These are phyloP conservation scores for Elymnias hypermnestra DNA, from an alignment of 1,140 invertebrate species.

Conservation along the genomic window DNA sequence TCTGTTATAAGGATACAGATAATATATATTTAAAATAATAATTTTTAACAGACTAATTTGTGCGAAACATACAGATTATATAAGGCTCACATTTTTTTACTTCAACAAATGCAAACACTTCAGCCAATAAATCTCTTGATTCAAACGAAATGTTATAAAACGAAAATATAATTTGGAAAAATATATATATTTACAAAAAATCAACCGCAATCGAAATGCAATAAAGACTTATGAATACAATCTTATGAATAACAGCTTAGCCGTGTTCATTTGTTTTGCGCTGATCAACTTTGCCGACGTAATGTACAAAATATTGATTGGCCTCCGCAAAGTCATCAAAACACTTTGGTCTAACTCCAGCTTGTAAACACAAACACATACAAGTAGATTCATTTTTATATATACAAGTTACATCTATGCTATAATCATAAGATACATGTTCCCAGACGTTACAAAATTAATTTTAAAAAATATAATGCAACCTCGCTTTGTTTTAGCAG, in stretches of 20 bases:
- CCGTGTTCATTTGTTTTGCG: conserved; percentile 33
- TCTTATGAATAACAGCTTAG: conserved; percentile 28
- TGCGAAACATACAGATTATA: no score
- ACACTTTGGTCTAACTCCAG: conserved; percentile 77
- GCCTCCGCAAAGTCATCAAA: conserved; percentile 64
- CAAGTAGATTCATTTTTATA: conserved; percentile 32
- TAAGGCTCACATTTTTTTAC: no score
- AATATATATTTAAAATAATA: conserved; percentile 13
- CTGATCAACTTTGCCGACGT: conserved; percentile 49
- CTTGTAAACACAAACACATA: conserved; percentile 53
- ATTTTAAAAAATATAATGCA: no score
- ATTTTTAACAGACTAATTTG: no score
- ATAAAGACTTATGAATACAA: conserved; percentile 13
- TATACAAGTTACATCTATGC: no score
- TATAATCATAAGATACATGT: no score
- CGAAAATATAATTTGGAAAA: no score
- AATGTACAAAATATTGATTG: conserved; percentile 39
- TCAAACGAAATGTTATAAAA: no score
- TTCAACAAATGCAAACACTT: not conserved
- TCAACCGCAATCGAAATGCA: not conserved
- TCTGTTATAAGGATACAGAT: no score
- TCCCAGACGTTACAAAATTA: no score
- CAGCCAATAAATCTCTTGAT: no score
- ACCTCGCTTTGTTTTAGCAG: no score
- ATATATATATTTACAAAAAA: conserved; percentile 11